These are phyloP conservation scores for Prionailurus bengalensis DNA, from an alignment of 2,113 vertebrate genomes.

Conservation along the genomic window DNA sequence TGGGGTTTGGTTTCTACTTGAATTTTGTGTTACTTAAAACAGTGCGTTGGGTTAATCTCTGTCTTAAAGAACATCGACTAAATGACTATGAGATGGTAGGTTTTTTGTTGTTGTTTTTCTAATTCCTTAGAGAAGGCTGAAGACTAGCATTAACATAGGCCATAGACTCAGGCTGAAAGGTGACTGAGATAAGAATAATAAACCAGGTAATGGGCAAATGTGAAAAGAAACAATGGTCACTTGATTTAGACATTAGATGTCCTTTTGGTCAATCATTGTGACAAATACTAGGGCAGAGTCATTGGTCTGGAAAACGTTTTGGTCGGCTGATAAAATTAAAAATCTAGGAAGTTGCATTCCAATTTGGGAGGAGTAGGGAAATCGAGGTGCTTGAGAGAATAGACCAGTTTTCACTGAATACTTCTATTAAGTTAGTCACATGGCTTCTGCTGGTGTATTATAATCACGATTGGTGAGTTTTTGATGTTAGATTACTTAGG, in stretches of 20 bases:
- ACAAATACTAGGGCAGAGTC: neutral
- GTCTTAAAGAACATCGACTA: constrained; percentile 40
- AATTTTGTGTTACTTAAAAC: constrained; percentile 20
- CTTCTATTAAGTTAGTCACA: neutral
- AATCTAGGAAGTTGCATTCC: neutral
- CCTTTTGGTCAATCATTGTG: neutral
- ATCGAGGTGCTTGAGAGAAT: neutral
- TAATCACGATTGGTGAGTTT: neutral
- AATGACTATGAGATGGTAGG: neutral
- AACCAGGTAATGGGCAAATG: neutral
- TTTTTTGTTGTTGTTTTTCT: neutral
- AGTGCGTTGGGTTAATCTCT: constrained; percentile 45
- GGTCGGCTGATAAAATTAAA: neutral
- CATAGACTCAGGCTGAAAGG: neutral
- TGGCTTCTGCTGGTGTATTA: neutral
- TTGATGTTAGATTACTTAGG: neutral
- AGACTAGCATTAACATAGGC: constrained; percentile 16
- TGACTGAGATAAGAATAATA: constrained; percentile 12
- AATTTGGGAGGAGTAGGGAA: neutral
- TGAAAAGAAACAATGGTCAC: constrained; percentile 3
- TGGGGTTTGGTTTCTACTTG: neutral
- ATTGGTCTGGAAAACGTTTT: neutral
- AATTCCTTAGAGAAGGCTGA: neutral
- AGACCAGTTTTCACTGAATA: neutral
- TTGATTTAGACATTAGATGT: constrained; percentile 11